Base-by-base conservation (phyloP, 2,888 invertebrate genomes). In the Phalera bucephala region DNA sequence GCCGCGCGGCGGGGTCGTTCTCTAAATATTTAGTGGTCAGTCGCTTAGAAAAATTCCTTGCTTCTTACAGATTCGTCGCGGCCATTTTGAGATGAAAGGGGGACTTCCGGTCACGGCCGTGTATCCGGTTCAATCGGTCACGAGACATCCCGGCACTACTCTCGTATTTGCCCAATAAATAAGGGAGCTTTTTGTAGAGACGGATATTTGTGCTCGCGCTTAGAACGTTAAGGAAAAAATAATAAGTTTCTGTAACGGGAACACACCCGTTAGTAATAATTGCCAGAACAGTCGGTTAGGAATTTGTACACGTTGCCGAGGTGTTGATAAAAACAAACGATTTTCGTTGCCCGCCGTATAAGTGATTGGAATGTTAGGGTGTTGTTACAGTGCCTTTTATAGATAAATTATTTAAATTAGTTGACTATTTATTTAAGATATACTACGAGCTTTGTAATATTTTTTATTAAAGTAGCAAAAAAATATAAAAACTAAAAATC, bases 1-100 rank as follows among this genome's bases (percentile, higher is more conserved):
- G 61, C 59, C 62, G n/a, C n/a, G n/a, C n/a, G n/a, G n/a, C n/a
- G 54, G 59, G 60, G 47, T 55, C 41, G 63, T 62, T 76, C 68
- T 57, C 78, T 79, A 77, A 85, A 87, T 83, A 83, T 78, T 76
- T 75, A 69, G 79, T 78, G 84, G 56, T 54, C 82, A 83, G 71
- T 68, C 77, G 77, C 66, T 76, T 80, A 82, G 84, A 86, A 85
- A 86, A 73, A 86, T 86, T 85, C 81, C 79, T 74, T 56, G 64
- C 62, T 68, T 74, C 72, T 79, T 72, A 71, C 72, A 70, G 76
- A 82, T 84, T 83, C 72, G 86, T 70, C 69, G 76, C 74, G 84
- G 84, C 74, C 81, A 82, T 80, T 82, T 79, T 74, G 66, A 80
- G 82, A 85, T 82, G 81, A 82, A 81, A 80, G 78, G 77, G 69